A percentile compares a stretch with the other conserved stretches of the same genome.
phyloP scores from a whole-genome alignment of 2,888 invertebrate species.

The Urechis unicinctus region DNA sequence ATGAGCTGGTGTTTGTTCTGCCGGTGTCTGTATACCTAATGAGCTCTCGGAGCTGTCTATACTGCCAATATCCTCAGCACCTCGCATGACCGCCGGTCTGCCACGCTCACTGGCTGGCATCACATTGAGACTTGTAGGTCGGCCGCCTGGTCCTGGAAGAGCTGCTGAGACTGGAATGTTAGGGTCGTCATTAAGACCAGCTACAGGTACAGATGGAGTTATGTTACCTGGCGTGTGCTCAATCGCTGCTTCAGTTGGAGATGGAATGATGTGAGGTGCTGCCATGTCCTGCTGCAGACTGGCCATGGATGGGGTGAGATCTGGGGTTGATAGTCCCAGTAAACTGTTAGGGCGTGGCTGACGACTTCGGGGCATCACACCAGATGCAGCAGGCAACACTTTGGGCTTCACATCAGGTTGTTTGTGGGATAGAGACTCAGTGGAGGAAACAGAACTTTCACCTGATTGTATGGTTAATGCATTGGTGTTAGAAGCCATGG shows the following conservation, averaged over 20 bases:
- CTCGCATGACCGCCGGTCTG: too few species aligned
- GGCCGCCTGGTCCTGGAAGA: too few species aligned
- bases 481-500: not conserved
- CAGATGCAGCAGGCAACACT: not conserved
- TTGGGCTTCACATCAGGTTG: not conserved
- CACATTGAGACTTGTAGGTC: too few species aligned
- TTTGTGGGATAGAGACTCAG: too few species aligned
- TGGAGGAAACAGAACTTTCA: not conserved
- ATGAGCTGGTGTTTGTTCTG: not conserved
- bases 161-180: too few species aligned
- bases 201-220: not conserved
- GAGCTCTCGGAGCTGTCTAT: not conserved
- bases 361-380: not conserved
- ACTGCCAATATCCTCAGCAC: not conserved
- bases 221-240: not conserved
- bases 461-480: not conserved
- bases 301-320: too few species aligned
- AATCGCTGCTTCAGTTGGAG: too few species aligned
- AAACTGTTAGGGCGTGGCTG: constrained; percentile 29
- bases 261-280: too few species aligned
- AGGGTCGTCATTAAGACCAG: not conserved
- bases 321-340: constrained; percentile 31
- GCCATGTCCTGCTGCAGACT: too few species aligned
- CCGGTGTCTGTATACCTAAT: not conserved
- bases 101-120: too few species aligned